phyloP scores from a whole-genome alignment of 2,888 invertebrate genomes.

The Acronicta leporina region DNA sequence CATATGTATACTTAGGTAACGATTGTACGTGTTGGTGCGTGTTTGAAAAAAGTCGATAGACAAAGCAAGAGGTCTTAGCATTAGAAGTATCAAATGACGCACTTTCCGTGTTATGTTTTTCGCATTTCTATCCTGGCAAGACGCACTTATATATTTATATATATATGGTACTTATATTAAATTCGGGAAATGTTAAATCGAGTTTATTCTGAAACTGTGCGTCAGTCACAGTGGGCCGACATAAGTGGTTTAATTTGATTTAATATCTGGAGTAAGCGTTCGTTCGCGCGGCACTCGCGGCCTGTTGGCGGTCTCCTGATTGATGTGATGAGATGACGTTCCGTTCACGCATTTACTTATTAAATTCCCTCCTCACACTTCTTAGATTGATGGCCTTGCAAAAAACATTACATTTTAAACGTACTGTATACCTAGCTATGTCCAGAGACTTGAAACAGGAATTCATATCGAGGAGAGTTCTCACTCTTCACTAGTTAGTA shows the following conservation, averaged over 20 bases:
- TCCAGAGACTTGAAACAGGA: too few species aligned
- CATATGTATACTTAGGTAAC: too few species aligned
- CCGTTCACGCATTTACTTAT: slow-evolving; percentile 61
- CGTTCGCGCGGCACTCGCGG: slow-evolving; percentile 25
- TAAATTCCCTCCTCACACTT: slow-evolving; percentile 50
- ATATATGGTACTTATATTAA: neutral
- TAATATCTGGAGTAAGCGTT: slow-evolving; percentile 43
- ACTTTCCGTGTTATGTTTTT: too few species aligned
- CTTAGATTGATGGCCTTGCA: slow-evolving; percentile 50
- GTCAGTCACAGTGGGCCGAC: slow-evolving; percentile 51
- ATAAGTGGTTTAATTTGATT: slow-evolving; percentile 64
- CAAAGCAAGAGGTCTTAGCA: too few species aligned
- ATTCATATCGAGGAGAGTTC: too few species aligned
- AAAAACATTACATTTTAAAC: slow-evolving; percentile 15
- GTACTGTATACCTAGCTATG: too few species aligned
- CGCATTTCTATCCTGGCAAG: neutral
- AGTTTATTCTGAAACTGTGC: slow-evolving; percentile 34
- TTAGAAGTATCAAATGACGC: too few species aligned
- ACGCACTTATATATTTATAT: neutral
- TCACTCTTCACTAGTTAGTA: too few species aligned
- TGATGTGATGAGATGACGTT: slow-evolving; percentile 63
- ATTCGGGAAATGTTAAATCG: slow-evolving; percentile 10
- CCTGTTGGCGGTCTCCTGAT: slow-evolving; percentile 53
- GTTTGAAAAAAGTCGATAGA: too few species aligned
- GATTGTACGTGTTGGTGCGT: too few species aligned